A percentile compares a stretch with the other conserved stretches of the same genome.
These are phyloP conservation scores for Harpagifer antarcticus DNA, from an alignment of 2,797 vertebrate genomes.

Conservation along the genomic window DNA sequence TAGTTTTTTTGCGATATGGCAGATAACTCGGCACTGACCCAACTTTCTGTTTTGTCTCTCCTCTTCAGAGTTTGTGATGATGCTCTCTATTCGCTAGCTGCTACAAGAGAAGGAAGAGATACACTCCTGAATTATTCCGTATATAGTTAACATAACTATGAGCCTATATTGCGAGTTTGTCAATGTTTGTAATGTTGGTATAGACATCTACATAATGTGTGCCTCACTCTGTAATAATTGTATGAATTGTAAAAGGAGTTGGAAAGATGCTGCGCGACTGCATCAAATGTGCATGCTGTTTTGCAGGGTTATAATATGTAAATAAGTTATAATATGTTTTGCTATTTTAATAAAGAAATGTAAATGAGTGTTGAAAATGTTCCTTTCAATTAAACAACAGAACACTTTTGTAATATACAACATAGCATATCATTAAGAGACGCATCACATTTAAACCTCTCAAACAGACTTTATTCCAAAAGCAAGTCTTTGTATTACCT, in stretches of 20 bases:
- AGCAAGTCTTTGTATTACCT: constrained; percentile 51
- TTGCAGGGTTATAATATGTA: constrained; percentile 41
- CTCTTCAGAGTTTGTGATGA: constrained; percentile 85
- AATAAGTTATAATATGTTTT: constrained; percentile 52
- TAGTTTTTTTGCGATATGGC: neutral
- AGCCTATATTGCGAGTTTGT: neutral
- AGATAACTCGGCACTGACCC: neutral
- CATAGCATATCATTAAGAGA: constrained; percentile 1
- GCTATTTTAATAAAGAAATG: constrained; percentile 79
- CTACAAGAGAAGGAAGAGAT: neutral
- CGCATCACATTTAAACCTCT: constrained; percentile 30
- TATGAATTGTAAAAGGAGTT: constrained; percentile 7
- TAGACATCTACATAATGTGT: constrained; percentile 35
- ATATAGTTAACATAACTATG: neutral
- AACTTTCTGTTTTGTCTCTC: constrained; percentile 2
- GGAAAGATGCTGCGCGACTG: neutral
- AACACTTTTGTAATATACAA: neutral
- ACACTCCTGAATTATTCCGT: neutral
- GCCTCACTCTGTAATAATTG: constrained; percentile 36
- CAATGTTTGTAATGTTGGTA: constrained; percentile 22
- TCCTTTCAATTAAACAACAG: constrained; percentile 6
- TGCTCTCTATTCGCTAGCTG: constrained; percentile 81
- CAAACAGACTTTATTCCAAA: constrained; percentile 76
- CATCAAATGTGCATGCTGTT: neutral
- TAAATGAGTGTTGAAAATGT: neutral